A percentile compares a stretch with the other conserved stretches of the same genome.
phyloP scores from a whole-genome alignment of 2,888 invertebrate genomes.

The Spodoptera picta region DNA sequence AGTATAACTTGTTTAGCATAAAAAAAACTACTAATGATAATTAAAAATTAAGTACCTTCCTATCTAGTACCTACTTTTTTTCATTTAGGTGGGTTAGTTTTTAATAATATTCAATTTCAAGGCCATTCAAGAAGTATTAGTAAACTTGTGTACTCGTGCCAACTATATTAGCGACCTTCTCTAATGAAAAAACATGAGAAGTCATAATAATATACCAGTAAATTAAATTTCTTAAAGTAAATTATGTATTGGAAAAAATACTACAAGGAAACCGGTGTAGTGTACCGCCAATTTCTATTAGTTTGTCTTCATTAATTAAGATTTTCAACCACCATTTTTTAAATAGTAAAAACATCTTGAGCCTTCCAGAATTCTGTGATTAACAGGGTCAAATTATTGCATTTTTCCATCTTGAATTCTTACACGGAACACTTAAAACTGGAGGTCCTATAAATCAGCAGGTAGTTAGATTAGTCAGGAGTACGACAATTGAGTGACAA shows the following conservation, averaged over 20 bases:
- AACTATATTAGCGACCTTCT: slow-evolving; percentile 16
- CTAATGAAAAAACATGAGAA: slow-evolving; percentile 35
- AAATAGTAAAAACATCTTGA: background rate
- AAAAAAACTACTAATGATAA: too few species aligned
- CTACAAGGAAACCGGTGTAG: slow-evolving; percentile 12
- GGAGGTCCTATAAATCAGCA: slow-evolving; percentile 42
- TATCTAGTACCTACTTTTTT: too few species aligned
- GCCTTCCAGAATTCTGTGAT: background rate
- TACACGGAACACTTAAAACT: slow-evolving; percentile 29
- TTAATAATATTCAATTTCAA: background rate
- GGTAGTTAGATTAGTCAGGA: slow-evolving; percentile 33
- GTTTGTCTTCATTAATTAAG: background rate
- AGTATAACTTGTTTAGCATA: too few species aligned
- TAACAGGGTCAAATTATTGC: background rate
- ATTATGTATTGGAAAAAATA: slow-evolving; percentile 4
- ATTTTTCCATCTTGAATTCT: background rate
- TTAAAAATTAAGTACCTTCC: too few species aligned
- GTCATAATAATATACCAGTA: slow-evolving; percentile 31
- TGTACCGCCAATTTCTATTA: slow-evolving; percentile 1
- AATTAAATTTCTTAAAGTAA: slow-evolving; percentile 23
- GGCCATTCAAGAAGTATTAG: background rate
- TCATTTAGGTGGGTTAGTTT: too few species aligned
- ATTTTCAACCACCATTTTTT: background rate
- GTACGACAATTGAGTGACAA: slow-evolving; percentile 57
- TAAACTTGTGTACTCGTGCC: slow-evolving; percentile 29